A percentile compares a stretch with the other conserved stretches of the same genome.
phyloP scores from a whole-genome alignment of 2,888 invertebrate genomes.

The Melanophora roralis region DNA sequence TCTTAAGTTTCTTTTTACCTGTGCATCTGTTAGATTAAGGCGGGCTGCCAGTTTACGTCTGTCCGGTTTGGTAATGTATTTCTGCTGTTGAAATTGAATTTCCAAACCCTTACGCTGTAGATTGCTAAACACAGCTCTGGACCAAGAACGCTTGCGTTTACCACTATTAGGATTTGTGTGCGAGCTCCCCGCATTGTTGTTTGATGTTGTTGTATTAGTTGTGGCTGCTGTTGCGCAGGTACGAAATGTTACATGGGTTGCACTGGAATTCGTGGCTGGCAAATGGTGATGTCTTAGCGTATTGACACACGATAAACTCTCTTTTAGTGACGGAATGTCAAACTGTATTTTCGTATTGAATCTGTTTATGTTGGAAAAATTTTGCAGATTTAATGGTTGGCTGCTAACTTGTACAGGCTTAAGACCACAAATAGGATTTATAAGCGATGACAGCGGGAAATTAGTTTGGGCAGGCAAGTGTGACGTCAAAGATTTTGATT shows the following conservation, averaged over 20 bases:
- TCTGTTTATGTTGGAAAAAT: constrained; percentile 64
- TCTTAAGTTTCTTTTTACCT: constrained; percentile 80
- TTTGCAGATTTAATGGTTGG: constrained; percentile 62
- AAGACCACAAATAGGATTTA: constrained; percentile 70
- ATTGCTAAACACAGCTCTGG: constrained; percentile 95
- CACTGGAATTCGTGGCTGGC: constrained; percentile 12
- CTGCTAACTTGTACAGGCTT: constrained; percentile 70
- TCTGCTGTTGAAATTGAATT: constrained; percentile 93
- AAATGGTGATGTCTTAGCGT: constrained; percentile 50
- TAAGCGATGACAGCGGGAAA: constrained; percentile 65
- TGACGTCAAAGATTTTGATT: constrained; percentile 54
- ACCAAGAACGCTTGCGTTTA: constrained; percentile 95
- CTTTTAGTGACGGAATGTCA: constrained; percentile 67
- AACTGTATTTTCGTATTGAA: constrained; percentile 67
- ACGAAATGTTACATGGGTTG: constrained; percentile 28
- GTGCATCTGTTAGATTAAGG: constrained; percentile 94
- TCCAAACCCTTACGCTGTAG: constrained; percentile 96
- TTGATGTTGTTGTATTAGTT: constrained; percentile 50
- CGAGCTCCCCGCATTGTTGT: not conserved
- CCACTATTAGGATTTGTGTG: constrained; percentile 59
- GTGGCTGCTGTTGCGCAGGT: not conserved
- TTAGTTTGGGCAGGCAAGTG: constrained; percentile 63
- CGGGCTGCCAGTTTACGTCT: constrained; percentile 93
- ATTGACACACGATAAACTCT: constrained; percentile 48
- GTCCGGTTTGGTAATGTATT: constrained; percentile 97